Evolutionary conservation across 2,797 vertebrate species (phyloP), one percentile per base, ranked within the genome.

Genomic region (Neopelma chrysocephalum): DNA sequence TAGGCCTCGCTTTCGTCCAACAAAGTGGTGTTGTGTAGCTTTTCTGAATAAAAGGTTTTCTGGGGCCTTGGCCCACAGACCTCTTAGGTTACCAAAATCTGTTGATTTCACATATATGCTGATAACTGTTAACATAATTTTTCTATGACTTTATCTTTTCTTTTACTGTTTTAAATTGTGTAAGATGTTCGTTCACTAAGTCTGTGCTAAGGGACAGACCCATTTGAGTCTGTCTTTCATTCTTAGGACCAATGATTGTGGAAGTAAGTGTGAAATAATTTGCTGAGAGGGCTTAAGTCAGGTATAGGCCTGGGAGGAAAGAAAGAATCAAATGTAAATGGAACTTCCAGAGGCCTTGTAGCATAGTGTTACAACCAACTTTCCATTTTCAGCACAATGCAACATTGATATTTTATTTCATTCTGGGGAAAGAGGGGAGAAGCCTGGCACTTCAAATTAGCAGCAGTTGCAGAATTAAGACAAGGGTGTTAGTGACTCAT

Each of bases 401-500:
- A 96, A 94, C 93, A 94, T 48, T 95, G 94, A 82, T 95, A 91
- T 82, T 97, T 97, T 95, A 95, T 96, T 97, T 97, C 81, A 89
- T 90, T 96, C 94, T 93, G 71, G 81, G 86, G 93, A 94, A 91
- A 90, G 78, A 77, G 94, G 91, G 94, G 95, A 94, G 94, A 94
- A 95, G 91, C 90, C 95, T 97, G 94, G 88, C 86, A 92, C 88
- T 96, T 94, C 83, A 94, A 96, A 96, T 96, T 96, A 96, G 92
- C 94, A 95, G 93, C 95, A 96, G 95, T 95, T 97, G 96, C 92
- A 92, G 96, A 95, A 95, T 97, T 95, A 97, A 96, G 92, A 95
- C 93, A 95, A 96, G 96, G 90, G 92, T 95, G 96, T 96, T 96
- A 94, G 93, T 96, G 96, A 96, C 95, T 97, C 95, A 96, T 95